Evolutionary conservation across 2,888 invertebrate genomes (phyloP), one percentile per base, ranked within the genome.

Genomic region (Cephus rjabovi): DNA sequence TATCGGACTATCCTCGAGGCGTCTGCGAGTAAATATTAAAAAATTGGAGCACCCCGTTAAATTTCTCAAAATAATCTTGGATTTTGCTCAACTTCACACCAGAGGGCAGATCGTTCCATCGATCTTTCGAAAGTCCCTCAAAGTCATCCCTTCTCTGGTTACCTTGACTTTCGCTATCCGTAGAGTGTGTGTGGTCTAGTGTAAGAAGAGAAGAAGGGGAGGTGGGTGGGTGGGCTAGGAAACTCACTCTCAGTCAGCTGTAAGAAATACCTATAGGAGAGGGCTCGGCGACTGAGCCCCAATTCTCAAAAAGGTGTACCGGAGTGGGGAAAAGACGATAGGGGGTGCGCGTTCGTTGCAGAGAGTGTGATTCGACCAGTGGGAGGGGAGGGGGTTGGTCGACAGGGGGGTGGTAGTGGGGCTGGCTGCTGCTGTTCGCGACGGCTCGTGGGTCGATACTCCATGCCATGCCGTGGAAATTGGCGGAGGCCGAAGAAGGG

Each of bases 91-190:
- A 23, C 23, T 15, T 23, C 23, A 2, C 23, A 0, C 23, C 56
- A 56, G 56, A 23, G 56, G 56, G 56, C 56, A 56, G 56, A 56
- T 56, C 56, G 56, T 56, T 56, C 15, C 9, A 56, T 56, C 23
- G 56, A 56, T 56, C 23, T 56, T 23, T 56, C 56, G 9, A 56
- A 56, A 56, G 6, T 91, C 91, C 74, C 91, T 78, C 12, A 89
- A 89, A 70, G 86, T 94, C 94, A 94, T 94, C 79, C 83, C 90
- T 80, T 79, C 81, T 80, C 84, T 78, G 85, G 56, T 56, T 56
- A 56, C 56, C 56, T 56, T 56, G 56, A 56, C 56, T 56, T 56
- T 56, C 56, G 23, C 56, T 56, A 56, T 56, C 56, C 56, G 23
- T 56, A 23, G 56, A 56, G 56, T 56, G 23, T 56, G 9, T 23